Percentiles rank a stretch among this genome's conserved stretches.
Conservation (phyloP, 2,888 invertebrate species). For the Agriotes lineatus region DNA sequence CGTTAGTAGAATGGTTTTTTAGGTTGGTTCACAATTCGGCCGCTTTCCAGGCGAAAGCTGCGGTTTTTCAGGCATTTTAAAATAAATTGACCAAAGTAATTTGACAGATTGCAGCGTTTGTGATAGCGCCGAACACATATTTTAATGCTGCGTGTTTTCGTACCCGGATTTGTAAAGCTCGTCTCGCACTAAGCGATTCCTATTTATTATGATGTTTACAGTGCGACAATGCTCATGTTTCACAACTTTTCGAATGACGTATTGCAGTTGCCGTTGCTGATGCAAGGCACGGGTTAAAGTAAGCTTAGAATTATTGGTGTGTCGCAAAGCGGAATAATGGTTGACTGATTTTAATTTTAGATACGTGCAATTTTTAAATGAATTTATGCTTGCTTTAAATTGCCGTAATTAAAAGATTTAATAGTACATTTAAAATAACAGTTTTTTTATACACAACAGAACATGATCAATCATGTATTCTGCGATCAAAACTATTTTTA, state of each 20-base stretch:
- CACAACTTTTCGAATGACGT: slow-evolving; percentile 5
- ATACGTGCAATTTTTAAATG: no score
- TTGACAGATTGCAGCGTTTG: slow-evolving; percentile 4
- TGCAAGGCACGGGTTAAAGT: no score
- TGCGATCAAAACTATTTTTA: no score
- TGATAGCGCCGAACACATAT: slow-evolving; percentile 14
- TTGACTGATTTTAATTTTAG: no score
- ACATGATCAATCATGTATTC: no score
- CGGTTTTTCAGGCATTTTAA: slow-evolving; percentile 1
- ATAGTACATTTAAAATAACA: no score
- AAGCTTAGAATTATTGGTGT: no score
- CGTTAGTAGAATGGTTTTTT: background rate
- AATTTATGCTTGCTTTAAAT: no score
- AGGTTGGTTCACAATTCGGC: background rate
- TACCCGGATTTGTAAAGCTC: slow-evolving; percentile 15
- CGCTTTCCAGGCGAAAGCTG: background rate
- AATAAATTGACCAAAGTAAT: slow-evolving; percentile 3
- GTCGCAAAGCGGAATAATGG: no score
- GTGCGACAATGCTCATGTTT: background rate
- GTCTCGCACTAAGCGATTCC: slow-evolving; percentile 1
- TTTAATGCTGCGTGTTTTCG: slow-evolving; percentile 16
- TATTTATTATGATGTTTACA: slow-evolving; percentile 12
- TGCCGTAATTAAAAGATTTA: no score
- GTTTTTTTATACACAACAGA: no score
- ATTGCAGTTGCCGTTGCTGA: no score